A percentile compares a stretch with the other conserved stretches of the same genome.
phyloP scores from a whole-genome alignment of 2,113 vertebrate species.

The Arizona elegans region DNA sequence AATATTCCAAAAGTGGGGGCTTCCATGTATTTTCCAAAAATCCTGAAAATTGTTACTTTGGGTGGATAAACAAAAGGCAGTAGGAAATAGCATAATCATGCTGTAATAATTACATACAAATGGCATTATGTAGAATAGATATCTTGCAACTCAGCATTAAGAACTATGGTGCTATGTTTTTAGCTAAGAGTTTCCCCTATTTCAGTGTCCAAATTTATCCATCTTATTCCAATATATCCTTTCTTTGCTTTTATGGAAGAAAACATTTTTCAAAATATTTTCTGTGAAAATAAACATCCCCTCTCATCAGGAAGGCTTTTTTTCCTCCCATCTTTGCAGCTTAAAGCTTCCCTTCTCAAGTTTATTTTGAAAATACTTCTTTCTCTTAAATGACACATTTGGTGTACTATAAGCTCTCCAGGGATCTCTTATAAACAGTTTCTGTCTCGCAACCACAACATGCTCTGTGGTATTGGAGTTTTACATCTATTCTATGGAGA shows the following conservation, averaged over 20 bases:
- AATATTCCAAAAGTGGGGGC: not conserved
- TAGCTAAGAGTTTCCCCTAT: not conserved
- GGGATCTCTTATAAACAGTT: constrained; percentile 54
- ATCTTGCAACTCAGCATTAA: not conserved
- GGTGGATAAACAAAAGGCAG: not conserved
- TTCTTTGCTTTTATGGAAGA: not conserved
- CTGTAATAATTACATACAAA: not conserved
- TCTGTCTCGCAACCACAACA: constrained; percentile 58
- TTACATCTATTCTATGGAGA: constrained; percentile 19
- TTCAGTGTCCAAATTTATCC: not conserved
- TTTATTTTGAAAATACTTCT: constrained; percentile 36
- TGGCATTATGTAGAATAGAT: not conserved
- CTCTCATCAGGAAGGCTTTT: constrained; percentile 9
- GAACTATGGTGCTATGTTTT: not conserved
- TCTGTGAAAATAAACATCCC: not conserved
- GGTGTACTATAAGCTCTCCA: constrained; percentile 45
- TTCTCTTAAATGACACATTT: constrained; percentile 48
- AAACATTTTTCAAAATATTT: constrained; percentile 15
- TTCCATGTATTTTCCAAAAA: not conserved
- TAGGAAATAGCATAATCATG: not conserved
- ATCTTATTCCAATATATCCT: not conserved
- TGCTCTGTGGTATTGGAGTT: constrained; percentile 43
- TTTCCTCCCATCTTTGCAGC: not conserved
- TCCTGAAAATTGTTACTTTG: not conserved
- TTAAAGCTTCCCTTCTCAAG: not conserved